These are phyloP conservation scores for Acronicta psi DNA, from an alignment of 2,888 invertebrate species.

Conservation along the genomic window DNA sequence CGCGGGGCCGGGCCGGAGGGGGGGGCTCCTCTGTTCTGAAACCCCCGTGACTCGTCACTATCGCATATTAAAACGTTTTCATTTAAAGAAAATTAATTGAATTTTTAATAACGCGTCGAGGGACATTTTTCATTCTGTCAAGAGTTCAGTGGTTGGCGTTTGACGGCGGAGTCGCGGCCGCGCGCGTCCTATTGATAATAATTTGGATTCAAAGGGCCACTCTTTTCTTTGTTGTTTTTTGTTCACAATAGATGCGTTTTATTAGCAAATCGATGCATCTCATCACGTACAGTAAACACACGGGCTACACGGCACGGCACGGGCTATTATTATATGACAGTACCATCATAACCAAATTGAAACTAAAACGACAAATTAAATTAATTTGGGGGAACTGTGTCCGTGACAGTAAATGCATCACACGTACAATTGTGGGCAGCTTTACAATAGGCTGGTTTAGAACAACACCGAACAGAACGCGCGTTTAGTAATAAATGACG, in stretches of 20 bases:
- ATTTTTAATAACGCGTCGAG: constrained; percentile 61
- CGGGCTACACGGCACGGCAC: too few relatives aligned
- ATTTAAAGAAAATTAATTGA: constrained; percentile 62
- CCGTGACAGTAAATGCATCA: background rate
- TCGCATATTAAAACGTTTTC: constrained; percentile 63
- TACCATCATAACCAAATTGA: background rate
- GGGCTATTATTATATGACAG: too few relatives aligned
- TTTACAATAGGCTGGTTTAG: background rate
- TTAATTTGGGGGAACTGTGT: background rate
- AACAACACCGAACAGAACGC: background rate
- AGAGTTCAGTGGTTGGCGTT: constrained; percentile 19
- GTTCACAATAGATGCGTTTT: background rate
- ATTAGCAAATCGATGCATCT: background rate
- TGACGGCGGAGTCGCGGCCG: too few relatives aligned
- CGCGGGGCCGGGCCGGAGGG: background rate
- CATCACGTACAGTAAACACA: background rate
- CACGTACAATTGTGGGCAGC: background rate
- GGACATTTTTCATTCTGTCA: constrained; percentile 53
- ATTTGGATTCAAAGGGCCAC: constrained; percentile 13
- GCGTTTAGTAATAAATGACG: background rate
- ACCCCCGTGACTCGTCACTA: constrained; percentile 63
- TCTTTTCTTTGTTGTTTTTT: constrained; percentile 7
- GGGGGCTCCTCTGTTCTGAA: constrained; percentile 17
- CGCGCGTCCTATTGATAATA: constrained; percentile 8
- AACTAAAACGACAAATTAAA: background rate